A percentile compares a stretch with the other conserved stretches of the same genome.
Conservation (phyloP, 1,140 invertebrate species). For the Macrobrachium rosenbergii region DNA sequence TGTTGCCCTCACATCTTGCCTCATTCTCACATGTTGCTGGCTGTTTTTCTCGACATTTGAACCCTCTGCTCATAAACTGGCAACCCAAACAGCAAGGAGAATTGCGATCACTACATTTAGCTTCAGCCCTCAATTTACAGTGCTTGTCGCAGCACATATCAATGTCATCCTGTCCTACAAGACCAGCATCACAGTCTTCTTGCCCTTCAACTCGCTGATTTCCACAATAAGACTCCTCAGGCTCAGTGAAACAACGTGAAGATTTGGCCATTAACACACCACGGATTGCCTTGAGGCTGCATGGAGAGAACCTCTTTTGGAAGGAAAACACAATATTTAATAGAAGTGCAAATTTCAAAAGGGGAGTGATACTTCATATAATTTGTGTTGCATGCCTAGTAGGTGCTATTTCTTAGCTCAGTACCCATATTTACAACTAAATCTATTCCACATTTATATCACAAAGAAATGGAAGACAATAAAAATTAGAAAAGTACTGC, state of each 20-base stretch:
- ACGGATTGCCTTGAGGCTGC: constrained; percentile 90
- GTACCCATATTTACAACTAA: too few species aligned
- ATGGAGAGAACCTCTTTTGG: constrained; percentile 91
- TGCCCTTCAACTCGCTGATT: constrained; percentile 93
- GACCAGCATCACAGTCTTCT: constrained; percentile 93
- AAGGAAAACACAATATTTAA: background rate
- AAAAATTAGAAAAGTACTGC: too few species aligned
- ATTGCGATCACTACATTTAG: constrained; percentile 94
- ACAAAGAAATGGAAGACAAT: too few species aligned
- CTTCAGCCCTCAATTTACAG: constrained; percentile 87
- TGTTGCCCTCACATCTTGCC: constrained; percentile 79
- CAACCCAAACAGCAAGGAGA: constrained; percentile 94
- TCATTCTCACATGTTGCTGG: constrained; percentile 92
- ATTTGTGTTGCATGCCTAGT: background rate
- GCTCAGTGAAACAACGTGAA: constrained; percentile 91
- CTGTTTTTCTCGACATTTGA: constrained; percentile 89
- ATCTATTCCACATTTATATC: too few species aligned
- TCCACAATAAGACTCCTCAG: constrained; percentile 94
- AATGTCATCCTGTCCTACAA: constrained; percentile 92
- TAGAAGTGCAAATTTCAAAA: background rate
- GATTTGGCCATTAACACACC: constrained; percentile 94
- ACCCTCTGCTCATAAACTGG: constrained; percentile 80
- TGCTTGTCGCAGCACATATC: constrained; percentile 93
- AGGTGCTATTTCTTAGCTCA: too few species aligned
- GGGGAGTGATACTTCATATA: background rate